Evolutionary conservation across 2,113 vertebrate species (phyloP).

Genomic region (Telmatochromis brichardi): DNA sequence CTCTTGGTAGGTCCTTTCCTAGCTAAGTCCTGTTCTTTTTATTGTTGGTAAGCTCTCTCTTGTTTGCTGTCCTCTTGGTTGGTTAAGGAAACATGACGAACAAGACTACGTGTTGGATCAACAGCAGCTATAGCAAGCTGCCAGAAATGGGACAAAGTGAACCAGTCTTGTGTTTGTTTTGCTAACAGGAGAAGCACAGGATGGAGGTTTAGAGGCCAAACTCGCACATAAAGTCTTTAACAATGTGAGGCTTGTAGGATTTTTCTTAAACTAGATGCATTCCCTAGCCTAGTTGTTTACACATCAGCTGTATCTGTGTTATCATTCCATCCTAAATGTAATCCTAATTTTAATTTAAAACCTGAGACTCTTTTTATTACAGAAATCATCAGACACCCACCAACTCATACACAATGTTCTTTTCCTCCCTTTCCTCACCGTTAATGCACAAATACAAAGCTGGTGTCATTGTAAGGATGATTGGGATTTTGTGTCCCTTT

Average conservation of each 20-base stretch:
- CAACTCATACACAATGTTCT: neutral
- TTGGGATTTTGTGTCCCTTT: slow-evolving; percentile 14
- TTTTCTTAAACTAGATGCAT: neutral
- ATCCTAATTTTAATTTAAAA: neutral
- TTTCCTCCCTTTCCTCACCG: neutral
- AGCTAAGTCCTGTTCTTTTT: neutral
- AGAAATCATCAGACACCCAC: neutral
- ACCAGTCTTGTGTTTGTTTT: slow-evolving; percentile 54
- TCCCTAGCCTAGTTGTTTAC: neutral
- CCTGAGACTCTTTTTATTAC: neutral
- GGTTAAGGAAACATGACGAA: slow-evolving; percentile 1
- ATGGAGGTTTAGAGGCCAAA: slow-evolving; percentile 3
- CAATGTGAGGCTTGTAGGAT: neutral
- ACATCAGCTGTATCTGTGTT: neutral
- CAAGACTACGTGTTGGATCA: slow-evolving; percentile 53
- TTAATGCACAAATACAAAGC: neutral
- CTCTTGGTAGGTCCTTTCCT: neutral
- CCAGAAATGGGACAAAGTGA: slow-evolving; percentile 3
- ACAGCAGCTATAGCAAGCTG: slow-evolving; percentile 39
- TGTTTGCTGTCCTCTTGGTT: neutral
- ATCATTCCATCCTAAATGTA: neutral
- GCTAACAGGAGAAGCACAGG: slow-evolving; percentile 42
- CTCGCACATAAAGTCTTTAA: neutral
- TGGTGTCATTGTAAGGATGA: neutral
- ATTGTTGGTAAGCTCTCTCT: neutral